Percentiles rank a stretch among this genome's conserved stretches.
phyloP scores from a whole-genome alignment of 2,113 vertebrate genomes.

The Pandion haliaetus region DNA sequence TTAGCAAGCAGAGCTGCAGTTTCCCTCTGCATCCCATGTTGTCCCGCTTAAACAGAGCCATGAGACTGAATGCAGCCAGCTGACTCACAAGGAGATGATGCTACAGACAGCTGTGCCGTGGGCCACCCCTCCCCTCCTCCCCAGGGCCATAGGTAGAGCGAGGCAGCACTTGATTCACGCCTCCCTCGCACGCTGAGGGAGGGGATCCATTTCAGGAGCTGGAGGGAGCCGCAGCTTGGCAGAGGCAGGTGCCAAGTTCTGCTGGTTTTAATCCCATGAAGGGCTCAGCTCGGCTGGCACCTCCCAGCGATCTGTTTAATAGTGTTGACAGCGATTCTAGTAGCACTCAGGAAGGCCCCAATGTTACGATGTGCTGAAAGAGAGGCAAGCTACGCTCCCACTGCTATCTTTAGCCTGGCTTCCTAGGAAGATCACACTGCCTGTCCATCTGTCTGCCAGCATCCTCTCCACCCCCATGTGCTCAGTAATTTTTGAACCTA shows the following conservation, averaged over 20 bases:
- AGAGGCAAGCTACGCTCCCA: neutral
- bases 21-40: fast-evolving
- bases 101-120: neutral
- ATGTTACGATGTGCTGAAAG: neutral
- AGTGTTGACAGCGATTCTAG: constrained; percentile 2
- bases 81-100: fast-evolving
- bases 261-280: neutral
- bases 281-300: neutral
- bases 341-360: neutral
- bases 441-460: neutral
- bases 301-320: neutral
- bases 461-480: fast-evolving
- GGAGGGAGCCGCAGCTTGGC: neutral
- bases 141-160: neutral
- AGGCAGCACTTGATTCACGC: fast-evolving
- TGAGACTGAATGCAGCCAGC: neutral
- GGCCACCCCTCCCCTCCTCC: neutral
- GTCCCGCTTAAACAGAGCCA: fast-evolving
- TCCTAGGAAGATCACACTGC: neutral
- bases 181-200: neutral
- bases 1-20: neutral
- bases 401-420: neutral
- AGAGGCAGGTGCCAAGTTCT: neutral
- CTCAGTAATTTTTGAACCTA: neutral
- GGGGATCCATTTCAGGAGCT: neutral